Percentiles rank a stretch among this genome's conserved stretches.
These are phyloP conservation scores for Miltochrista miniata DNA, from an alignment of 2,888 invertebrate species.

Conservation along the genomic window DNA sequence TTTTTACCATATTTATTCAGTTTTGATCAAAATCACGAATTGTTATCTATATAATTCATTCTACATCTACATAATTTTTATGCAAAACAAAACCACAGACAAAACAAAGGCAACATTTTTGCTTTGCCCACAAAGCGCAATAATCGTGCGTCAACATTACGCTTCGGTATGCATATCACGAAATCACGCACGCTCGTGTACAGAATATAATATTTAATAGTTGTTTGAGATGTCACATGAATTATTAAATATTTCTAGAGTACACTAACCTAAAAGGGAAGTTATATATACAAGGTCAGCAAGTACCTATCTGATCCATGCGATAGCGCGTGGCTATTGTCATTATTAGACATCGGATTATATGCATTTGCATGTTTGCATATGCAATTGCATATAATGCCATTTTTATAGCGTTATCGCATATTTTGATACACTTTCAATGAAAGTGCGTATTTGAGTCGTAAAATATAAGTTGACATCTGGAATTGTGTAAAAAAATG, in stretches of 20 bases:
- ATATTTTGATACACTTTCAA: no score
- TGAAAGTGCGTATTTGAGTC: no score
- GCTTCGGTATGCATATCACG: constrained; percentile 1
- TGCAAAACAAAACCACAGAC: no score
- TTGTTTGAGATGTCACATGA: background rate
- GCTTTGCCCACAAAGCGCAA: constrained; percentile 2
- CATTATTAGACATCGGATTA: background rate
- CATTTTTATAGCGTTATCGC: no score
- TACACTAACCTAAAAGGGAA: background rate
- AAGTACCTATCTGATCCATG: background rate
- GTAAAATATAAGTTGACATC: no score
- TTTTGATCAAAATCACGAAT: no score
- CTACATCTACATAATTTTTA: no score
- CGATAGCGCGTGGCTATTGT: background rate
- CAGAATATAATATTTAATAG: background rate
- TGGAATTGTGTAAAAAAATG: no score
- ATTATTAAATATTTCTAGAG: background rate
- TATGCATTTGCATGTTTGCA: no score
- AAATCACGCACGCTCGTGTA: constrained; percentile 1
- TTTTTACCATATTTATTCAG: no score
- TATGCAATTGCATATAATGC: no score
- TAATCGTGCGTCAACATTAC: background rate
- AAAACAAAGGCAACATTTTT: background rate
- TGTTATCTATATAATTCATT: no score
- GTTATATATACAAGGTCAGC: background rate